These are phyloP conservation scores for Sclerodermus sp. DNA, from an alignment of 2,888 invertebrate genomes.

Conservation along the genomic window DNA sequence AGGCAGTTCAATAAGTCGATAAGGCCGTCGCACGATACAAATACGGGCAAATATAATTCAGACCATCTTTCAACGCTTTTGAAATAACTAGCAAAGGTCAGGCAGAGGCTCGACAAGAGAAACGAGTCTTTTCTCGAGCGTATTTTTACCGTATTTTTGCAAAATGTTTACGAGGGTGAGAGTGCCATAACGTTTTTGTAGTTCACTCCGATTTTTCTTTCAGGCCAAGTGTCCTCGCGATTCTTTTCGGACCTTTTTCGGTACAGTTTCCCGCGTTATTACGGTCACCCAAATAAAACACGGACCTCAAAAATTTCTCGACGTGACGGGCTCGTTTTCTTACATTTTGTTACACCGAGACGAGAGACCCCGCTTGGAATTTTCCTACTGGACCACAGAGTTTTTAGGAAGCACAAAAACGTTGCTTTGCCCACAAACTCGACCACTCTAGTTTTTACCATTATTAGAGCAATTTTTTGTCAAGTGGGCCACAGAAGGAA, in stretches of 20 bases:
- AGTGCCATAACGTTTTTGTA: conserved; percentile 45
- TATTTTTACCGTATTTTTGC: conserved; percentile 51
- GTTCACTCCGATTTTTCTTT: conserved; percentile 34
- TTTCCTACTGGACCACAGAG: background rate
- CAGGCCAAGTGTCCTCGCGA: conserved; percentile 1
- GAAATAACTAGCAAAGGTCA: background rate
- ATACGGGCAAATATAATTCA: conserved; percentile 49
- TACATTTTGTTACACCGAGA: conserved; percentile 37
- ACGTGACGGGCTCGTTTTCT: conserved; percentile 39
- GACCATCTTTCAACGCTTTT: conserved; percentile 19
- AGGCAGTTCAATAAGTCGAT: conserved; percentile 44
- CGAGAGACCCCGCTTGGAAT: background rate
- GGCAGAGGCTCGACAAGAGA: conserved; percentile 25
- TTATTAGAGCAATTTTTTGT: conserved; percentile 53
- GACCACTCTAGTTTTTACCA: conserved; percentile 50
- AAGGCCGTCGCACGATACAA: conserved; percentile 45
- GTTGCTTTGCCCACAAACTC: conserved; percentile 9
- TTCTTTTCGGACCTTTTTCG: conserved; percentile 39
- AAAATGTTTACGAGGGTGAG: conserved; percentile 25
- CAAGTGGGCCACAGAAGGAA: no score
- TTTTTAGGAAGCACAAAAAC: conserved; percentile 15
- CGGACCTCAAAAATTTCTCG: conserved; percentile 42
- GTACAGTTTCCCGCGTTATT: conserved; percentile 52
- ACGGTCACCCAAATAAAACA: conserved; percentile 54
- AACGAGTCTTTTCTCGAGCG: conserved; percentile 35